These are phyloP conservation scores for Sinocyclocheilus anshuiensis DNA, from an alignment of 2,113 vertebrate species.

Conservation along the genomic window DNA sequence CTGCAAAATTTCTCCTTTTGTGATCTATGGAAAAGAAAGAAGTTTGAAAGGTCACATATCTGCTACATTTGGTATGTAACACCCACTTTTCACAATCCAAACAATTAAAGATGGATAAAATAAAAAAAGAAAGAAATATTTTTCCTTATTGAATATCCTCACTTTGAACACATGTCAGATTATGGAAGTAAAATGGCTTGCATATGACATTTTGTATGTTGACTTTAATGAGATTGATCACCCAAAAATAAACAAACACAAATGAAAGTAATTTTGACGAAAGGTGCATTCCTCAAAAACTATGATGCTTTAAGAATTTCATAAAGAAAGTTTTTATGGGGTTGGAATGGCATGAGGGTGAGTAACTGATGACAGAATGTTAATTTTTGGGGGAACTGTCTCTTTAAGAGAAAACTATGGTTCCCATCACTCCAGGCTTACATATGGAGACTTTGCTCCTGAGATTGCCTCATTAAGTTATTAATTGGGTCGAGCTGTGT, in stretches of 20 bases:
- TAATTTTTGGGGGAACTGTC: not conserved
- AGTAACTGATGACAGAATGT: not conserved
- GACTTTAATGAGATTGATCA: not conserved
- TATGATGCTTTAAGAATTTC: not conserved
- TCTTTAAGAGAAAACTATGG: not conserved
- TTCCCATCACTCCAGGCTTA: not conserved
- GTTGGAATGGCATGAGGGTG: not conserved
- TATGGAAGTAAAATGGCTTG: not conserved
- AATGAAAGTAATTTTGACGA: not conserved
- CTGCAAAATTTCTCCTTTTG: not conserved
- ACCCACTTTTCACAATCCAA: not conserved
- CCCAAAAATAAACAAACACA: not conserved
- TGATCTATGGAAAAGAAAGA: not conserved
- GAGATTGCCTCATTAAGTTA: constrained; percentile 7
- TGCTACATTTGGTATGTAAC: not conserved
- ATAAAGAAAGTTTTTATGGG: not conserved
- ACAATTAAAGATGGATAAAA: not conserved
- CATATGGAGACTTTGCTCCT: not conserved
- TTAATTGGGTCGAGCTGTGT: constrained; percentile 1
- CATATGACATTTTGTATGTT: not conserved
- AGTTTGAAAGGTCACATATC: not conserved
- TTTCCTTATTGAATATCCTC: no score
- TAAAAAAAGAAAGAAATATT: not conserved
- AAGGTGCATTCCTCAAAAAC: not conserved
- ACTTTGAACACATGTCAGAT: not conserved